Evolutionary conservation across 2,113 vertebrate species (phyloP).

Genomic region (Cettia cetti): DNA sequence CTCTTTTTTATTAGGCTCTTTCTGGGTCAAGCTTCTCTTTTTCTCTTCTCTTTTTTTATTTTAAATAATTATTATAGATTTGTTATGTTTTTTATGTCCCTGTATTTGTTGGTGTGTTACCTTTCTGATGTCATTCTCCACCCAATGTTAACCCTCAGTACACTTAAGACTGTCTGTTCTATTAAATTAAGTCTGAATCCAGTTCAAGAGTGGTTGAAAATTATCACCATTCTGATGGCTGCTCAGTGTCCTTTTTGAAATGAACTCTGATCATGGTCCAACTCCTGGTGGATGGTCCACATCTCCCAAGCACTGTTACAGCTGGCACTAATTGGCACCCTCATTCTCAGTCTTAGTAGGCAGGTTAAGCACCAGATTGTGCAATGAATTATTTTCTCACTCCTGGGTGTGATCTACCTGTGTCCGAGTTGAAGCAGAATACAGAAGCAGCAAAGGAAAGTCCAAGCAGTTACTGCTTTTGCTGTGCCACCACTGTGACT

Average conservation of each 20-base stretch:
- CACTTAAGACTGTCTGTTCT: background rate
- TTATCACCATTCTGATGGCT: background rate
- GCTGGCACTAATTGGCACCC: background rate
- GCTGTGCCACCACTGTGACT: background rate
- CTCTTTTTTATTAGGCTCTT: background rate
- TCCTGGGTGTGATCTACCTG: background rate
- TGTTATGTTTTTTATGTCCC: background rate
- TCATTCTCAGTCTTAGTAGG: background rate
- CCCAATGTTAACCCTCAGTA: background rate
- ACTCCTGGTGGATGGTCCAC: background rate
- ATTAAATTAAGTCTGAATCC: background rate
- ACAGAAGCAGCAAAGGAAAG: background rate
- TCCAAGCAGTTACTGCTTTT: background rate
- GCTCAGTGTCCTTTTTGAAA: background rate
- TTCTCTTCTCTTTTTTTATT: background rate
- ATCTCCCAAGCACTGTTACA: background rate
- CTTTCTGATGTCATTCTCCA: background rate
- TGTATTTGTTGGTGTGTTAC: background rate
- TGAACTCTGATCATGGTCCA: background rate
- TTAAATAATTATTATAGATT: background rate
- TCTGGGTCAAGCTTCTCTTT: background rate
- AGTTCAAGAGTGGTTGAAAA: background rate
- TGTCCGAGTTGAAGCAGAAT: slow-evolving; percentile 4
- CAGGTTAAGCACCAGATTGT: background rate
- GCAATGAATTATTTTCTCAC: background rate